phyloP scores from a whole-genome alignment of 2,888 invertebrate genomes.

The Eupsilia transversa region DNA sequence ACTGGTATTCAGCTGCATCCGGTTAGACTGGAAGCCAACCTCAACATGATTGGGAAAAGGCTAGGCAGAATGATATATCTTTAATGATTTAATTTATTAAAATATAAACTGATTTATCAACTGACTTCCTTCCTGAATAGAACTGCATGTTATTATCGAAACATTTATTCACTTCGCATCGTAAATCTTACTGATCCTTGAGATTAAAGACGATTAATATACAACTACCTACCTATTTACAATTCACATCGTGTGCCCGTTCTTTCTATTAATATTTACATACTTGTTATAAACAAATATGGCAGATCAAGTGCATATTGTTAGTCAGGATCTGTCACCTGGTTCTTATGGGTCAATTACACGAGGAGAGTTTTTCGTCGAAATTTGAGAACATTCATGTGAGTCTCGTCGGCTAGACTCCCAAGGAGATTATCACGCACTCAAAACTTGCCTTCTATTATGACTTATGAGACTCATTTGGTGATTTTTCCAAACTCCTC shows the following conservation, averaged over 20 bases:
- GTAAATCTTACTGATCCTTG: conserved; percentile 68
- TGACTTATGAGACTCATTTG: background rate
- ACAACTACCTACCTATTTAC: conserved; percentile 57
- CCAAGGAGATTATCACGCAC: too few relatives aligned
- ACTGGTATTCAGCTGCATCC: too few relatives aligned
- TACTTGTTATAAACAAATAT: conserved; percentile 62
- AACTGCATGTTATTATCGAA: background rate
- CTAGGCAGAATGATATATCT: too few relatives aligned
- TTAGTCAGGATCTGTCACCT: conserved; percentile 48
- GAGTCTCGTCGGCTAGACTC: background rate
- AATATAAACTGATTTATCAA: conserved; percentile 1
- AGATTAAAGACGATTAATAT: conserved; percentile 68
- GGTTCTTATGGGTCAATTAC: background rate
- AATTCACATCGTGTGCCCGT: conserved; percentile 63
- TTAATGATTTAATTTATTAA: background rate
- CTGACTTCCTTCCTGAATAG: conserved; percentile 43
- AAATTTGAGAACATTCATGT: background rate
- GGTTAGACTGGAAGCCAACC: too few relatives aligned
- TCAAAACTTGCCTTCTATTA: background rate
- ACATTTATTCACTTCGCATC: conserved; percentile 20
- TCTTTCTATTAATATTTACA: conserved; percentile 65
- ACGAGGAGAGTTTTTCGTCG: background rate
- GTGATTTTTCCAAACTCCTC: background rate
- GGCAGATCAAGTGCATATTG: conserved; percentile 50
- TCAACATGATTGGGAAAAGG: too few relatives aligned